These are phyloP conservation scores for Alca torda DNA, from an alignment of 2,797 vertebrate genomes.

Conservation along the genomic window DNA sequence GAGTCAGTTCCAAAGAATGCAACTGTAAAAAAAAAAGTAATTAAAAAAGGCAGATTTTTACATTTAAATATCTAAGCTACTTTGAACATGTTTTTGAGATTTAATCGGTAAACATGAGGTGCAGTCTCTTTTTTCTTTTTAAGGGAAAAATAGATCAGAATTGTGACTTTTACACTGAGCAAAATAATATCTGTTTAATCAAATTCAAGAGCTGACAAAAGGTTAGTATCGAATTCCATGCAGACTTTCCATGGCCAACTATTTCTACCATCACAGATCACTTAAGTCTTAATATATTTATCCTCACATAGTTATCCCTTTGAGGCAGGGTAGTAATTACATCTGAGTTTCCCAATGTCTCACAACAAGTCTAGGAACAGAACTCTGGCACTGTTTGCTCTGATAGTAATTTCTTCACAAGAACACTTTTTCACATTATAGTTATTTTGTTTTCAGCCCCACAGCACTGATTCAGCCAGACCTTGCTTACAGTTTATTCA, in stretches of 20 bases:
- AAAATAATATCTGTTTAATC: background rate
- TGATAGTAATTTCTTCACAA: background rate
- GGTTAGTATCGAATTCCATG: background rate
- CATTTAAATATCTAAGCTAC: background rate
- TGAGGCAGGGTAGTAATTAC: slow-evolving; percentile 13
- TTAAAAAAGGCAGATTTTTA: background rate
- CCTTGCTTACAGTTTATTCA: slow-evolving; percentile 29
- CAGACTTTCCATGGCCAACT: background rate
- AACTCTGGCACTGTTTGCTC: background rate
- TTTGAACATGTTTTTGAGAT: background rate
- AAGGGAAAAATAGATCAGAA: background rate
- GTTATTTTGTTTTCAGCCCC: background rate
- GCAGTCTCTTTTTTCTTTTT: background rate
- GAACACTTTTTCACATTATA: background rate
- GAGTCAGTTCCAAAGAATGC: slow-evolving; percentile 3
- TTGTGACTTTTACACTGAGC: background rate
- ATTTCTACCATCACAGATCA: background rate
- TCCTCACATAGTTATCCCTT: background rate
- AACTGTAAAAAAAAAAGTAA: background rate
- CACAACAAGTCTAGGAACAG: slow-evolving; percentile 25
- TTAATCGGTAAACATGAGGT: background rate
- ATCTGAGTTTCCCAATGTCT: background rate
- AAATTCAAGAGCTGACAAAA: slow-evolving; percentile 1
- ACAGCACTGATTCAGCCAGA: background rate
- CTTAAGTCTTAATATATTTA: slow-evolving; percentile 21